Base-by-base conservation (phyloP, 2,888 invertebrate genomes). In the Sipha maydis region DNA sequence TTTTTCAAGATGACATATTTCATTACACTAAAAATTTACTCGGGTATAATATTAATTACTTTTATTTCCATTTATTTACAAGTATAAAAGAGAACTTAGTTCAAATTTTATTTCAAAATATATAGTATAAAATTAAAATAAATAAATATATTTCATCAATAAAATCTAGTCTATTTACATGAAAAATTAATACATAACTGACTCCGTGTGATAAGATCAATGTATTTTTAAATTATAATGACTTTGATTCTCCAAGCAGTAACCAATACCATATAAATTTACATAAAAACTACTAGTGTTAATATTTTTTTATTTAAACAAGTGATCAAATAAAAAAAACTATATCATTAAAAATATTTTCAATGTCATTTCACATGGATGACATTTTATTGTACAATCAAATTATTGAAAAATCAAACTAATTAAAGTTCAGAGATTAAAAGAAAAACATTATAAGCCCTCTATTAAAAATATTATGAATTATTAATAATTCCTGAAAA, bases 81-180 rank as follows among this genome's bases (percentile, higher is more conserved):
- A 38, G 31, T 86, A 86, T 73, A 80, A 86, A 78, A 86, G 56
- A 79, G 21, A 80, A 86, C 79, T 34, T 78, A 86, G 71, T 61
- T 80, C 38, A 73, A 38, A 80, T 73, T 61, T 79, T 71, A 86
- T 86, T 86, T 86, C 41, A 77, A 79, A 86, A 73, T 80, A 80
- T 86, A 80, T 48, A 77, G 79, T 86, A 86, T 86, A 86, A 86
- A 86, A 86, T 86, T 79, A 79, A 80, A 80, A 86, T 86, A 79
- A 80, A 86, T 86, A 73, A 86, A 76, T 71, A 79, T 86, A 80
- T 17, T 79, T 85, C 38, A 71, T 71, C 5, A 56, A 56, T 86
- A 79, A 79, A 56, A 34, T 25, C 71, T 86, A 79, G 38, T 54
- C 78, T 85, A 85, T 85, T 34, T 86, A 86, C 79, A 79, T 17